These are phyloP conservation scores for Drosophila tropicalis DNA, from an alignment of 1,140 invertebrate genomes.

Conservation along the genomic window DNA sequence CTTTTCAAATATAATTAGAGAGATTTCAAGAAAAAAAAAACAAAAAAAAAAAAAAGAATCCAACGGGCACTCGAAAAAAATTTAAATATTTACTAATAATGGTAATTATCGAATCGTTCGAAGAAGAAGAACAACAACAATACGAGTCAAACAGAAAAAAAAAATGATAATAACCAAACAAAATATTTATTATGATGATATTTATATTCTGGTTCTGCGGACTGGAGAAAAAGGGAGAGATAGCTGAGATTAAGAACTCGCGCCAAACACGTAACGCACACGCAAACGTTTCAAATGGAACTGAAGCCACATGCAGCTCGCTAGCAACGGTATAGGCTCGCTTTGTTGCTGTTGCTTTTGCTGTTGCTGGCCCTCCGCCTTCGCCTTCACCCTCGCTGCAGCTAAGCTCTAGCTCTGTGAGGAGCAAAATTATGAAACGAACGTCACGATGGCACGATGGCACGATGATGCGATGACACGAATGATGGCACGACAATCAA, in stretches of 20 bases:
- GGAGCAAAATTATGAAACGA: background rate
- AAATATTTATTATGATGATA: background rate
- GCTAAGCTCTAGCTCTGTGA: conserved; percentile 22
- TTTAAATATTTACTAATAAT: background rate
- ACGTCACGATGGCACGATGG: background rate
- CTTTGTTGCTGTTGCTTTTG: conserved; percentile 27
- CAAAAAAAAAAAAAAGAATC: background rate
- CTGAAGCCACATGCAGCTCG: conserved; percentile 52
- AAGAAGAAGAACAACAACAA: too few relatives aligned
- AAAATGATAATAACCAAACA: background rate
- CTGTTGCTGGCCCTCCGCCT: too few relatives aligned
- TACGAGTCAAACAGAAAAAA: background rate
- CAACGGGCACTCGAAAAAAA: conserved; percentile 4
- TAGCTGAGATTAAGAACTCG: conserved; percentile 16
- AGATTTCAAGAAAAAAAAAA: background rate
- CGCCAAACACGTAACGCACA: conserved; percentile 70
- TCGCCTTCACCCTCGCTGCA: conserved; percentile 32
- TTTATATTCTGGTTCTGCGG: background rate
- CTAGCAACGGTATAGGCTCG: conserved; percentile 50
- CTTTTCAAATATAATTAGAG: background rate
- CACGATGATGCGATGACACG: background rate
- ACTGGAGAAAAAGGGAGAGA: conserved; percentile 16
- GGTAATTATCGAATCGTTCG: background rate
- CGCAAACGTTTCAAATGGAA: conserved; percentile 76
- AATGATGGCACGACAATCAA: background rate